Evolutionary conservation across 2,888 invertebrate genomes (phyloP).

Genomic region (Dinocampus coccinellae): DNA sequence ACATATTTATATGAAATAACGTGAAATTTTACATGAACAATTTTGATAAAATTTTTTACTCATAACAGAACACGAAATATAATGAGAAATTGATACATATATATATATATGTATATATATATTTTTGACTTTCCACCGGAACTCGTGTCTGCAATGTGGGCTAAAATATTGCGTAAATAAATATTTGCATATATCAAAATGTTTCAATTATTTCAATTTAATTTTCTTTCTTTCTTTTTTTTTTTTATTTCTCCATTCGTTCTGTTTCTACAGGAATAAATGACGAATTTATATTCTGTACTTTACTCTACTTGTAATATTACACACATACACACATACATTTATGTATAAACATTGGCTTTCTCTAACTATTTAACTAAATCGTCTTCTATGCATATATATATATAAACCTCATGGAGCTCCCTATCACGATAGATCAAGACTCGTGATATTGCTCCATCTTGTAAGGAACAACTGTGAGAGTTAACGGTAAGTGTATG

Average conservation of each 20-base stretch:
- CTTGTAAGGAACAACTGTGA: conserved; percentile 10
- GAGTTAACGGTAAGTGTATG: conserved; percentile 1
- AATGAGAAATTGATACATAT: background rate
- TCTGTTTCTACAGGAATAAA: background rate
- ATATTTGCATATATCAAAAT: background rate
- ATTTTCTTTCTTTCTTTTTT: background rate
- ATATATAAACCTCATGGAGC: background rate
- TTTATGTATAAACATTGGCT: background rate
- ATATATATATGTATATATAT: background rate
- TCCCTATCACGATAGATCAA: conserved; percentile 20
- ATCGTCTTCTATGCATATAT: background rate
- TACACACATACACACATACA: background rate
- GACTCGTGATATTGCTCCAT: conserved; percentile 14
- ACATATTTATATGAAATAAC: background rate
- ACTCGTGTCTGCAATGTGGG: conserved; percentile 2
- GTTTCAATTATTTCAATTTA: background rate
- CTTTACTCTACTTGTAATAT: background rate
- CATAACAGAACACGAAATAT: background rate
- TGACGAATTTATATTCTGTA: background rate
- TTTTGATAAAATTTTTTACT: conserved; percentile 5
- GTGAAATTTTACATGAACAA: conserved; percentile 14
- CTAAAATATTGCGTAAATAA: conserved; percentile 5
- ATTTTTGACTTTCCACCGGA: conserved; percentile 22
- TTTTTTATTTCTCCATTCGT: no score
- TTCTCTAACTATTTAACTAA: background rate